phyloP scores from a whole-genome alignment of 2,797 vertebrate species.

The Scolopax bukidnonensis region DNA sequence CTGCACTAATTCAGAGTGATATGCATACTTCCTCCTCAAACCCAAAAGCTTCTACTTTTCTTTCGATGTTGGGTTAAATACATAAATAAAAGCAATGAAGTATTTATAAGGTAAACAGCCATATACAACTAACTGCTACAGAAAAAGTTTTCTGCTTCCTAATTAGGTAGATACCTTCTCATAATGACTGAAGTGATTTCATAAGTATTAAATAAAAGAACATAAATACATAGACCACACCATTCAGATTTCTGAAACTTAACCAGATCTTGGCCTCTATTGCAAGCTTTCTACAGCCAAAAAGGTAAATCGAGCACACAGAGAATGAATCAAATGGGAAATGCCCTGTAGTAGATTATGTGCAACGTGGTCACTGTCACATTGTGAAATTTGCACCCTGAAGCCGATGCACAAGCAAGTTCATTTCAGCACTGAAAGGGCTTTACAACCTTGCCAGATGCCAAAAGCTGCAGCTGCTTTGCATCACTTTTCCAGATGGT shows the following conservation, averaged over 20 bases:
- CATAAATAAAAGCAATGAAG: neutral
- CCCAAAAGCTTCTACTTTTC: neutral
- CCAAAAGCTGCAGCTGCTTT: slow-evolving; percentile 59
- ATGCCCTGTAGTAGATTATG: rapidly evolving
- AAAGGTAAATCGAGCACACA: neutral
- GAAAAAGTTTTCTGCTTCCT: neutral
- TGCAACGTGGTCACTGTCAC: rapidly evolving
- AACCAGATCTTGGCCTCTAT: neutral
- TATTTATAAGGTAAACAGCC: neutral
- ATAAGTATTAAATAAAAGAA: neutral
- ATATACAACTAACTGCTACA: neutral
- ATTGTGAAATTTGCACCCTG: neutral
- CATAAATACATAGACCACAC: neutral
- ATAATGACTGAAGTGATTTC: rapidly evolving
- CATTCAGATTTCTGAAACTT: neutral
- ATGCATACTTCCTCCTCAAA: neutral
- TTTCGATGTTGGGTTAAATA: neutral
- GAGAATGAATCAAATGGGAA: neutral
- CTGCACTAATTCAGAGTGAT: neutral
- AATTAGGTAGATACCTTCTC: neutral
- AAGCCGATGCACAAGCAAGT: neutral
- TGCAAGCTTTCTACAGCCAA: neutral
- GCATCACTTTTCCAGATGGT: slow-evolving; percentile 49
- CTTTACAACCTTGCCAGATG: neutral
- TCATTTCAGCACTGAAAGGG: neutral